These are phyloP conservation scores for Amiota mariae DNA, from an alignment of 2,888 invertebrate species.

Conservation along the genomic window DNA sequence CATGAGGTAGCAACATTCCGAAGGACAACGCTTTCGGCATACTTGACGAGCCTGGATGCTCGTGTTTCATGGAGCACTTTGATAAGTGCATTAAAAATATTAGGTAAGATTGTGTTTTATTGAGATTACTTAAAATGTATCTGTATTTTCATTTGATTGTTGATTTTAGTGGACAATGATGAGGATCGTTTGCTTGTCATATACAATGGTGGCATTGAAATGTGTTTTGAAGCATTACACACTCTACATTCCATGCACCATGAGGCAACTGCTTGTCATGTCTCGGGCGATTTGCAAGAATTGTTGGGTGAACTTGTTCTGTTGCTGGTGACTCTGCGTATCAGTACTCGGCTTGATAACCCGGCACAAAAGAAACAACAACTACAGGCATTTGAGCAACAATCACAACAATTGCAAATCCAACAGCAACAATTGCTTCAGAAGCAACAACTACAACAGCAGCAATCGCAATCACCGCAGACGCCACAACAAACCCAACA, in stretches of 20 bases:
- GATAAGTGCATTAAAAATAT: slow-evolving; percentile 89
- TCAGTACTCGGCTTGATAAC: slow-evolving; percentile 74
- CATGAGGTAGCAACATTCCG: slow-evolving; percentile 90
- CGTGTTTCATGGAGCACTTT: slow-evolving; percentile 95
- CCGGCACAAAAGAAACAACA: slow-evolving; percentile 70
- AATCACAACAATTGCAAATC: slow-evolving; percentile 48
- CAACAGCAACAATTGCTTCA: slow-evolving; percentile 49
- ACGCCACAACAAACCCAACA: slow-evolving; percentile 62
- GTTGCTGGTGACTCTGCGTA: slow-evolving; percentile 81
- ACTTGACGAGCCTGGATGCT: slow-evolving; percentile 90
- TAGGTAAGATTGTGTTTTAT: slow-evolving; percentile 73
- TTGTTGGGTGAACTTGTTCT: slow-evolving; percentile 85
- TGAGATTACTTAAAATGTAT: background rate
- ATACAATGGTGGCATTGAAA: slow-evolving; percentile 88
- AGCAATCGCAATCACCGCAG: slow-evolving; percentile 56
- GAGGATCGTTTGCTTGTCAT: slow-evolving; percentile 92
- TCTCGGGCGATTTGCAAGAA: slow-evolving; percentile 87
- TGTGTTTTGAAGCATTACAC: slow-evolving; percentile 84
- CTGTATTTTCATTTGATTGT: background rate
- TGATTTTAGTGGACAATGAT: slow-evolving; percentile 81
- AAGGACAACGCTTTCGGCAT: slow-evolving; percentile 89
- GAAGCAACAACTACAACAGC: slow-evolving; percentile 55
- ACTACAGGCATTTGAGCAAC: slow-evolving; percentile 57
- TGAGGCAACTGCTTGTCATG: slow-evolving; percentile 92
- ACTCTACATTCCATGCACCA: slow-evolving; percentile 95